These are phyloP conservation scores for Cataglyphis altisquamis DNA, from an alignment of 2,888 invertebrate species.

Conservation along the genomic window DNA sequence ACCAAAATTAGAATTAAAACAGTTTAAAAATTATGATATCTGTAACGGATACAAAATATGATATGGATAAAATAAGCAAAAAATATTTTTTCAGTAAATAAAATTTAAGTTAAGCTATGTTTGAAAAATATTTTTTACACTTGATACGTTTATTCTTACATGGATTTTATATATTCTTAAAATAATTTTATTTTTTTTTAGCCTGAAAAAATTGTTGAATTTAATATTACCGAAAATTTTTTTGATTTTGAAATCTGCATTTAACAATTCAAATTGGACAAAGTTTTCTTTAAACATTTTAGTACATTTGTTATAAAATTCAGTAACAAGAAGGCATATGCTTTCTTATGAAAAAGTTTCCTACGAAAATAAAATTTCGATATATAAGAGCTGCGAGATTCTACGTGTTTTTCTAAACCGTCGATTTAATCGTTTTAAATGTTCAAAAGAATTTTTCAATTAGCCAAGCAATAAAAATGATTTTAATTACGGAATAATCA, in stretches of 20 bases:
- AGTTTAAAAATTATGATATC: not conserved
- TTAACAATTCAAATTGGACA: not conserved
- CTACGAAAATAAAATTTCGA: slow-evolving; percentile 32
- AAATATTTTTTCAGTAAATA: not conserved
- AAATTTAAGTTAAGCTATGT: not conserved
- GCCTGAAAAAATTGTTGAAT: not conserved
- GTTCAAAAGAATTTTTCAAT: not conserved
- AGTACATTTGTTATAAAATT: not conserved
- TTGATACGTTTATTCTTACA: not conserved
- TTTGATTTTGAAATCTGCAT: not conserved
- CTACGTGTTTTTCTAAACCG: slow-evolving; percentile 3
- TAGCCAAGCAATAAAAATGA: slow-evolving; percentile 5
- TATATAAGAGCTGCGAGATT: not conserved
- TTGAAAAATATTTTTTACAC: not conserved
- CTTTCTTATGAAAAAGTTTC: slow-evolving; percentile 10
- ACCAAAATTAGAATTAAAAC: not conserved
- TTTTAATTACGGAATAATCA: not conserved
- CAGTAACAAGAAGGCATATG: slow-evolving; percentile 30
- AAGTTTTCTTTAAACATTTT: not conserved
- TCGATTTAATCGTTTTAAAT: slow-evolving; percentile 19
- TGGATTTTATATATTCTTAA: not conserved
- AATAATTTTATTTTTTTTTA: not conserved
- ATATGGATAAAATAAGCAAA: slow-evolving; percentile 3
- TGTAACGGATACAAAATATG: not conserved
- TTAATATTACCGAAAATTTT: not conserved